Percentiles rank a stretch among this genome's conserved stretches.
Evolutionary conservation across 2,797 vertebrate genomes (phyloP).

Genomic region (Anguilla obscura): DNA sequence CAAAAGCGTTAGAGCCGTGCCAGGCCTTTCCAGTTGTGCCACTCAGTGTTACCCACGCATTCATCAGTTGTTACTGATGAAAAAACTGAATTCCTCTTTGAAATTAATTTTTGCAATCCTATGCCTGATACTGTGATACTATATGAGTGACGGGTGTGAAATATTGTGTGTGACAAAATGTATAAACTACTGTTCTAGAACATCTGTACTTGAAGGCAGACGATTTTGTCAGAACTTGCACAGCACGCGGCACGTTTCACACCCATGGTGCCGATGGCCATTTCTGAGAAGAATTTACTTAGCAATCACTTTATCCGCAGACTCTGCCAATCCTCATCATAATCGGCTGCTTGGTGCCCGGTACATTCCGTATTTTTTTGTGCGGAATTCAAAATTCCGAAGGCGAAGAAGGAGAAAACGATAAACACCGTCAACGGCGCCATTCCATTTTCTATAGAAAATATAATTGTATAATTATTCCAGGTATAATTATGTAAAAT

Average conservation of each 20-base stretch:
- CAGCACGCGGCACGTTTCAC: constrained; percentile 5
- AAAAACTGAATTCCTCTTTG: neutral
- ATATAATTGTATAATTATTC: constrained; percentile 31
- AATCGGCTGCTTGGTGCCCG: neutral
- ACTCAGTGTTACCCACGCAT: neutral
- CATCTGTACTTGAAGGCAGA: neutral
- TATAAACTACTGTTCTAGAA: neutral
- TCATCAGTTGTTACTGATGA: neutral
- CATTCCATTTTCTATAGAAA: constrained; percentile 26
- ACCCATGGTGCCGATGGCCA: constrained; percentile 21
- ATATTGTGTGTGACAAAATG: constrained; percentile 8
- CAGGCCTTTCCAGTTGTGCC: neutral
- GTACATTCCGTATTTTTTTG: constrained; percentile 22
- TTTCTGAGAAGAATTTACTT: constrained; percentile 17
- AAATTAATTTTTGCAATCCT: neutral
- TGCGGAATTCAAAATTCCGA: constrained; percentile 16
- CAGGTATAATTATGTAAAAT: constrained; percentile 23
- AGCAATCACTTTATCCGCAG: constrained; percentile 11
- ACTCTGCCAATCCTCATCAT: constrained; percentile 7
- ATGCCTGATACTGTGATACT: neutral
- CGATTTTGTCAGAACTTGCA: constrained; percentile 32
- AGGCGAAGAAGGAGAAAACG: neutral
- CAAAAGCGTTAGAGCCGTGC: neutral
- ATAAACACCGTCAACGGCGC: neutral
- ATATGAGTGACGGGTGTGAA: neutral